phyloP scores from a whole-genome alignment of 2,888 invertebrate genomes.

The Lissonota sp. region DNA sequence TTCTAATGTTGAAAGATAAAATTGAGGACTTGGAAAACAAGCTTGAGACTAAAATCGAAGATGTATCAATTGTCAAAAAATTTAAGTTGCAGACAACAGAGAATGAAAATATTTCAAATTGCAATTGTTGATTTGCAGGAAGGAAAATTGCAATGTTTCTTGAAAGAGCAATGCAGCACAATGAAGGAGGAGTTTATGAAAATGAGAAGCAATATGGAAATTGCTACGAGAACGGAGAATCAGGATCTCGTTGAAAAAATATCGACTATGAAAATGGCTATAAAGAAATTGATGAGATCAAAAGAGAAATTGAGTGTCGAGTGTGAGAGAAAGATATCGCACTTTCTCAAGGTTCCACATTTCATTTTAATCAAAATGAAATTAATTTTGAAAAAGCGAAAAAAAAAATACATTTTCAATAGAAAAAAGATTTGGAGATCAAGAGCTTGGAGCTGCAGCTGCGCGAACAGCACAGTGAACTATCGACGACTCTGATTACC shows the following conservation, averaged over 20 bases:
- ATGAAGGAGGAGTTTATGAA: conserved; percentile 77
- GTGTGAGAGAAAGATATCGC: conserved; percentile 74
- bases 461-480: conserved; percentile 73
- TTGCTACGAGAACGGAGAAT: conserved; percentile 70
- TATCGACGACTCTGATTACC: conserved; percentile 71
- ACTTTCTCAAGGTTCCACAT: conserved; percentile 72
- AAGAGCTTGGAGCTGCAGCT: conserved; percentile 73
- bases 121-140: conserved; percentile 68
- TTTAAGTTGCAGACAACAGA: background rate
- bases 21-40: conserved; percentile 74
- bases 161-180: conserved; percentile 74
- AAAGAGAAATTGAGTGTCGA: conserved; percentile 72
- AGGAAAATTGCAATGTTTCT: conserved; percentile 71
- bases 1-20: conserved; percentile 69
- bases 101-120: background rate
- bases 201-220: conserved; percentile 74
- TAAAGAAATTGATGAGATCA: conserved; percentile 74
- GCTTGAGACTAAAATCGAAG: conserved; percentile 72
- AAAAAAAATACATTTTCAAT: background rate
- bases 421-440: conserved; percentile 77
- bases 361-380: background rate
- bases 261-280: conserved; percentile 70
- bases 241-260: conserved; percentile 71
- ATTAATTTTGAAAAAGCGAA: conserved; percentile 1
- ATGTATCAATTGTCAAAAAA: conserved; percentile 67